These are phyloP conservation scores for Malacoctenus gilli DNA, from an alignment of 2,797 vertebrate genomes.

Conservation along the genomic window DNA sequence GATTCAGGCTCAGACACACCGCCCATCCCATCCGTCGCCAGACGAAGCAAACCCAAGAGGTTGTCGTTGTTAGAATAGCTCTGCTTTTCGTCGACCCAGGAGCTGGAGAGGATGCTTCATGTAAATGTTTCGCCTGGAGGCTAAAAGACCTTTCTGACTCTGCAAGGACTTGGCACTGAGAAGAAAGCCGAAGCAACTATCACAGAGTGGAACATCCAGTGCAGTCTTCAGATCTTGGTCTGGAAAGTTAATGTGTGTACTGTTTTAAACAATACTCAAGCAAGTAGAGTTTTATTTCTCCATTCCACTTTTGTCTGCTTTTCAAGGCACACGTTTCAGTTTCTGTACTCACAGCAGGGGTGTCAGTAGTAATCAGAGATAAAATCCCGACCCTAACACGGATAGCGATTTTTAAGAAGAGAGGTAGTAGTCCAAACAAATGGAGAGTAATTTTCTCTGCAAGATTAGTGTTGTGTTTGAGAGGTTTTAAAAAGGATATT, in stretches of 20 bases:
- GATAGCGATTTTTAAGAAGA: conserved; percentile 69
- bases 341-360: conserved; percentile 64
- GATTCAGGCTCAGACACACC: conserved; percentile 77
- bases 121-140: conserved; percentile 61
- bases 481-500: conserved; percentile 74
- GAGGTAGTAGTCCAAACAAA: conserved; percentile 65
- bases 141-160: conserved; percentile 57
- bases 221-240: conserved; percentile 63
- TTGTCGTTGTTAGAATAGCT: conserved; percentile 72
- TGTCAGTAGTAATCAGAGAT: conserved; percentile 56
- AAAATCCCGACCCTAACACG: conserved; percentile 59
- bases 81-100: conserved; percentile 58
- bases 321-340: conserved; percentile 70
- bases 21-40: conserved; percentile 69
- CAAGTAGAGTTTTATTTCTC: conserved; percentile 67
- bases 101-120: conserved; percentile 65
- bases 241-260: conserved; percentile 69
- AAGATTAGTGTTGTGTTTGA: conserved; percentile 75
- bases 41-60: conserved; percentile 85
- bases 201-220: conserved; percentile 57
- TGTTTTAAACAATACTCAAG: conserved; percentile 59
- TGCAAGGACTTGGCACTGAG: conserved; percentile 64
- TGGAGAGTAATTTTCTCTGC: conserved; percentile 60
- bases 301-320: conserved; percentile 71
- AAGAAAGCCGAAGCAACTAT: conserved; percentile 56